Conservation (phyloP, 2,113 vertebrate species). For the Pluvianellus socialis region DNA sequence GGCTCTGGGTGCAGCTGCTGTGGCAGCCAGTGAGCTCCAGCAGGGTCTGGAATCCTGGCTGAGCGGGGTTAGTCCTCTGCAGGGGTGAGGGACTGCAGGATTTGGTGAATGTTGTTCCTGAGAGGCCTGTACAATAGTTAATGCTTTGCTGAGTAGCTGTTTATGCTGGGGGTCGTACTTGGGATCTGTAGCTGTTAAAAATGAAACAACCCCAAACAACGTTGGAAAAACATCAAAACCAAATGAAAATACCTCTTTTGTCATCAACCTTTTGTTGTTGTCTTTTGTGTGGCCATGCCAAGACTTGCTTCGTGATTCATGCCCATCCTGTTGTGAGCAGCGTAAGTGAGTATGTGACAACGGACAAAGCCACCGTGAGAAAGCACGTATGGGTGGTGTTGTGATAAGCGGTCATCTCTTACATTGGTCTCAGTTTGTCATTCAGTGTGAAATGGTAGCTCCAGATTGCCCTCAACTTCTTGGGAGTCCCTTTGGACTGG, state of each 20-base stretch:
- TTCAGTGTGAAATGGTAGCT: not conserved
- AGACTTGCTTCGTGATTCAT: not conserved
- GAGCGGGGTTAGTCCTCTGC: not conserved
- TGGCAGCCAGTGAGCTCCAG: no score
- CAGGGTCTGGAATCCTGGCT: no score
- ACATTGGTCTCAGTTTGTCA: not conserved
- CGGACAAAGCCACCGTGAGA: not conserved
- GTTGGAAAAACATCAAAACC: not conserved
- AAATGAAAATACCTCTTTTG: not conserved
- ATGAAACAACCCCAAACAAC: not conserved
- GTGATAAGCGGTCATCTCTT: not conserved
- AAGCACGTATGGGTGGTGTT: rapidly evolving
- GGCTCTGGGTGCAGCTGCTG: not conserved
- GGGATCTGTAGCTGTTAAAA: not conserved
- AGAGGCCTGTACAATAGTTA: not conserved
- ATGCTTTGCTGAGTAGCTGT: not conserved
- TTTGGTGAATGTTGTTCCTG: not conserved
- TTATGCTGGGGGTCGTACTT: not conserved
- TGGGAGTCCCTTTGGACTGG: not conserved
- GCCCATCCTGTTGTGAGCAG: not conserved
- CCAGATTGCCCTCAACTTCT: not conserved
- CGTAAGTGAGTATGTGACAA: rapidly evolving
- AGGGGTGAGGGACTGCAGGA: not conserved
- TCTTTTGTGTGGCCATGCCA: not conserved
- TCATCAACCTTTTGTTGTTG: not conserved